Conservation (phyloP, 2,888 invertebrate species). For the Aphrophora alni region DNA sequence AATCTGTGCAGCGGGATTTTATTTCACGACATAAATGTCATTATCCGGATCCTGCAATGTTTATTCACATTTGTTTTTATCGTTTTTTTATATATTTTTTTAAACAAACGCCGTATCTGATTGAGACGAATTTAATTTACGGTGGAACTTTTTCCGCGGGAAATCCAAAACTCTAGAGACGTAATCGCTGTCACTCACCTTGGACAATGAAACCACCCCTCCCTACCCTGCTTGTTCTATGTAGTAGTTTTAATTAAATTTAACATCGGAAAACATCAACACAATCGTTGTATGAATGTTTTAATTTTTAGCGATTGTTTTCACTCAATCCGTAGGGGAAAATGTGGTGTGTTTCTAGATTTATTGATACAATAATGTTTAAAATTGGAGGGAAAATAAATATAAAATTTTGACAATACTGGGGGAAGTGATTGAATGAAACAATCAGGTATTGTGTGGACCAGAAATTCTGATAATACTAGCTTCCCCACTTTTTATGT, state of each 20-base stretch:
- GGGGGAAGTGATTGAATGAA: no score
- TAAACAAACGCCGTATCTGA: background rate
- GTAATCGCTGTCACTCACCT: background rate
- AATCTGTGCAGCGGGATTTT: background rate
- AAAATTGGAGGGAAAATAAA: no score
- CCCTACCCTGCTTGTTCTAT: background rate
- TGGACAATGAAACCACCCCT: background rate
- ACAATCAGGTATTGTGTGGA: no score
- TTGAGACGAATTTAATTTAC: background rate
- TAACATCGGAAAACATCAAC: background rate
- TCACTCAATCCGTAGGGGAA: background rate
- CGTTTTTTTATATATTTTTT: background rate
- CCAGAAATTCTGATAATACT: no score
- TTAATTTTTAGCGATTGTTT: background rate
- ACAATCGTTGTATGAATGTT: background rate
- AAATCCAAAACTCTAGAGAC: background rate
- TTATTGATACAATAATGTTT: no score
- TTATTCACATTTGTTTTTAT: no score
- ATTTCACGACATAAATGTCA: background rate
- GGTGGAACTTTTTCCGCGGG: background rate
- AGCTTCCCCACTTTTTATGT: no score
- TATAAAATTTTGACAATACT: background rate
- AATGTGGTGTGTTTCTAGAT: no score
- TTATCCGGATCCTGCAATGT: background rate
- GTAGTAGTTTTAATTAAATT: background rate